Evolutionary conservation across 1,140 invertebrate species (phyloP).

Genomic region (Laupala kohalensis): DNA sequence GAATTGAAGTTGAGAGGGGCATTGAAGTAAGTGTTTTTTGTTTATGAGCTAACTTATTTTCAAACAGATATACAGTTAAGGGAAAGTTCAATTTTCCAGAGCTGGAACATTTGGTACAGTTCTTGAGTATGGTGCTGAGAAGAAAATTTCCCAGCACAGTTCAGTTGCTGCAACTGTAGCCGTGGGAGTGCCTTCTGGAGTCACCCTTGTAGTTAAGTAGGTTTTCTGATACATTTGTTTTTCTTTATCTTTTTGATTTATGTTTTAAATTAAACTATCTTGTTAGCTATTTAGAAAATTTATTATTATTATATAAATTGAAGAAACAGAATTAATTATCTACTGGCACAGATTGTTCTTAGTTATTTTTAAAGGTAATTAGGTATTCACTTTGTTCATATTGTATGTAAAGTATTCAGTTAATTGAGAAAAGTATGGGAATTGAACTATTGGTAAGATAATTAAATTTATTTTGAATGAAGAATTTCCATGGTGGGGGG

Average conservation of each 20-base stretch:
- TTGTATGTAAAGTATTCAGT: too few species aligned
- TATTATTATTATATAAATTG: neutral
- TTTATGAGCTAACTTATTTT: constrained; percentile 1
- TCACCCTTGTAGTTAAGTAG: constrained; percentile 78
- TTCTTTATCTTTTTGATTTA: neutral
- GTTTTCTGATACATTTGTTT: constrained; percentile 20
- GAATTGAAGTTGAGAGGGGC: constrained; percentile 60
- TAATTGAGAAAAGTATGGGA: too few species aligned
- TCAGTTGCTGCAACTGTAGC: constrained; percentile 71
- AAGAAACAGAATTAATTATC: too few species aligned
- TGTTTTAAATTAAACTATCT: neutral
- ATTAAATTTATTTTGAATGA: neutral
- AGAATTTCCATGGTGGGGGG: too few species aligned
- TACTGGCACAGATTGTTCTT: too few species aligned
- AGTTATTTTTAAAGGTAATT: too few species aligned
- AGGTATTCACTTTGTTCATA: too few species aligned
- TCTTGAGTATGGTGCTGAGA: constrained; percentile 83
- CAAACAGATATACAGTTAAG: neutral
- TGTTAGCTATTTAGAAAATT: neutral
- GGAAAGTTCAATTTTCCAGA: constrained; percentile 31
- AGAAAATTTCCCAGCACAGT: constrained; percentile 82
- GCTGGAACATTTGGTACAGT: constrained; percentile 73
- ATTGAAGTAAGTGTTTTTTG: constrained; percentile 54
- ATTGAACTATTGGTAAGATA: neutral
- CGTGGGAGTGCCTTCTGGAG: constrained; percentile 73